These are phyloP conservation scores for Odocoileus hemionus DNA, from an alignment of 2,113 vertebrate species.

Conservation along the genomic window DNA sequence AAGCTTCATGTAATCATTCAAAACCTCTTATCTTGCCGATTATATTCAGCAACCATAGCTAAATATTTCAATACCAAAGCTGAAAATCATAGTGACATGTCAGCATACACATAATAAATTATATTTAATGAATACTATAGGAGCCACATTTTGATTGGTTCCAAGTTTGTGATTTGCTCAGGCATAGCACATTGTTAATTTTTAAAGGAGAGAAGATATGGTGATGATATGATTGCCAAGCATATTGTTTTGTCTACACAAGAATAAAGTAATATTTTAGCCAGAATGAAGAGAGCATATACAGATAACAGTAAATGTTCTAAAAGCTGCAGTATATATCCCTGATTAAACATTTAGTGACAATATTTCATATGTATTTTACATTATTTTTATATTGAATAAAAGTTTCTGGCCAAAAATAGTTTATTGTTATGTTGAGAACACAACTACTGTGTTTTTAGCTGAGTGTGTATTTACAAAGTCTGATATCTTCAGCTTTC, in stretches of 20 bases:
- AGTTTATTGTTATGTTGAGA: not conserved
- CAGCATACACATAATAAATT: slow-evolving; percentile 19
- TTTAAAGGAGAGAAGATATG: slow-evolving; percentile 24
- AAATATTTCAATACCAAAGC: slow-evolving; percentile 42
- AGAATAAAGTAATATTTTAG: not conserved
- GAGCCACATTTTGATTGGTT: not conserved
- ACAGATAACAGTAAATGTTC: not conserved
- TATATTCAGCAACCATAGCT: slow-evolving; percentile 52
- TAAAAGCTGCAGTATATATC: not conserved
- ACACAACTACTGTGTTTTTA: not conserved
- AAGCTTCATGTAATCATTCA: slow-evolving; percentile 51
- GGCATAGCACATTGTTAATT: not conserved
- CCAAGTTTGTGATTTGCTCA: slow-evolving; percentile 31
- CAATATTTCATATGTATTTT: not conserved
- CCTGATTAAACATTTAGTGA: not conserved
- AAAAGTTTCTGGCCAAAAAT: not conserved
- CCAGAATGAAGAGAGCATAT: not conserved
- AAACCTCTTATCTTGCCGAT: slow-evolving; percentile 37
- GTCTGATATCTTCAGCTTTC: not conserved
- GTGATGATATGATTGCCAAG: not conserved
- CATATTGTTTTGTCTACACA: not conserved
- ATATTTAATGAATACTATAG: slow-evolving; percentile 37
- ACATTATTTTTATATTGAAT: not conserved
- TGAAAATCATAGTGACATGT: slow-evolving; percentile 61
- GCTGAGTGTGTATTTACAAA: not conserved